phyloP scores from a whole-genome alignment of 2,797 vertebrate genomes.

The Heliangelus exortis region DNA sequence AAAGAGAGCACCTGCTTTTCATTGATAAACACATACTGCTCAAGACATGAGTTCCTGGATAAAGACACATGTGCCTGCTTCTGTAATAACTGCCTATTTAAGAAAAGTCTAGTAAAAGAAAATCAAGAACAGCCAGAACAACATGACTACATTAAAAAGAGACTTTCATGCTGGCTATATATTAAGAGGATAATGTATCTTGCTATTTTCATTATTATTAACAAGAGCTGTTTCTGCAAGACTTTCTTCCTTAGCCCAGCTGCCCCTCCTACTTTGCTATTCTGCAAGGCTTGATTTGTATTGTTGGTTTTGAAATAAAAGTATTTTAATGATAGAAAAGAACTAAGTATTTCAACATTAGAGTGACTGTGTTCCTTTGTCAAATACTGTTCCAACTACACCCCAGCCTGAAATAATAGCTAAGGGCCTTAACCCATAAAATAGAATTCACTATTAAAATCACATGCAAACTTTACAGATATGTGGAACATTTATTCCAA shows the following conservation, averaged over 20 bases:
- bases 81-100: slow-evolving; percentile 5
- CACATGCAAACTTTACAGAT: neutral
- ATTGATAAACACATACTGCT: slow-evolving; percentile 12
- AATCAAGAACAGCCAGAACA: neutral
- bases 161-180: neutral
- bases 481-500: neutral
- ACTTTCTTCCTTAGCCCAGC: neutral
- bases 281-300: neutral
- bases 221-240: neutral
- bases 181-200: neutral
- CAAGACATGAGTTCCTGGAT: neutral
- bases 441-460: neutral
- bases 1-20: slow-evolving; percentile 54
- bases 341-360: neutral
- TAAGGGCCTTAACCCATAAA: neutral
- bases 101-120: slow-evolving; percentile 20
- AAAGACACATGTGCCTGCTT: neutral
- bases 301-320: neutral
- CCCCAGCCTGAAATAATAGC: neutral
- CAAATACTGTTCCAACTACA: neutral
- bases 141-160: neutral
- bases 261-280: neutral
- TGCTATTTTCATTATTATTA: neutral
- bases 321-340: neutral
- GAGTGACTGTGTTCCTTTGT: neutral